Percentiles rank a stretch among this genome's conserved stretches.
Evolutionary conservation across 2,888 invertebrate species (phyloP).

Genomic region (Epistrophe grossulariae): DNA sequence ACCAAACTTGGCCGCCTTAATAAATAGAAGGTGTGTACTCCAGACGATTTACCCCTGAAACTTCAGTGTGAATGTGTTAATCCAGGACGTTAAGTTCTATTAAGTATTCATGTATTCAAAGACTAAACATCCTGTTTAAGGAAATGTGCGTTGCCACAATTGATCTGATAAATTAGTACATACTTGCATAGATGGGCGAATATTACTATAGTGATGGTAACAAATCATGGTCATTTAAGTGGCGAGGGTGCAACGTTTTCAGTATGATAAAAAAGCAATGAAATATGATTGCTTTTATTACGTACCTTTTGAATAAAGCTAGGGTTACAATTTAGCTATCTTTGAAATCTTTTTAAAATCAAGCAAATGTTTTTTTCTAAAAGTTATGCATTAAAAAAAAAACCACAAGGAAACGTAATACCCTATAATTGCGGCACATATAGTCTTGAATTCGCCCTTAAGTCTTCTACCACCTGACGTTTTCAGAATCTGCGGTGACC

Average conservation of each 20-base stretch:
- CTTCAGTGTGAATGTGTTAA: slow-evolving; percentile 62
- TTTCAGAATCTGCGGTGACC: slow-evolving; percentile 37
- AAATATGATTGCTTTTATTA: not conserved
- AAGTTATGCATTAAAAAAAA: not conserved
- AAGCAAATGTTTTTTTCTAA: not conserved
- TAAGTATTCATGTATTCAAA: slow-evolving; percentile 61
- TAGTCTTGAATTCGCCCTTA: slow-evolving; percentile 14
- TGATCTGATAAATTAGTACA: slow-evolving; percentile 40
- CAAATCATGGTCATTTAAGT: slow-evolving; percentile 37
- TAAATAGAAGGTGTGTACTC: slow-evolving; percentile 37
- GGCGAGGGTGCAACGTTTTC: not conserved
- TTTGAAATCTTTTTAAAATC: not conserved
- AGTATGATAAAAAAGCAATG: not conserved
- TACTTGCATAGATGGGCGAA: slow-evolving; percentile 28
- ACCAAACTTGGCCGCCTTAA: slow-evolving; percentile 39
- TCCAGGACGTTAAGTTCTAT: slow-evolving; percentile 43
- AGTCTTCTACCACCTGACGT: slow-evolving; percentile 47
- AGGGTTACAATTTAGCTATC: not conserved
- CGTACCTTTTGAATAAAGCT: not conserved
- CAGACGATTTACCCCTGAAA: slow-evolving; percentile 38
- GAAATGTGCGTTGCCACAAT: slow-evolving; percentile 38
- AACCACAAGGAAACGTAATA: slow-evolving; percentile 36
- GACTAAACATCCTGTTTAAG: slow-evolving; percentile 47
- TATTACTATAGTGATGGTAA: not conserved
- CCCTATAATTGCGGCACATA: slow-evolving; percentile 43